Conservation (phyloP, 2,113 vertebrate species). For the Thamnaconus septentrionalis region DNA sequence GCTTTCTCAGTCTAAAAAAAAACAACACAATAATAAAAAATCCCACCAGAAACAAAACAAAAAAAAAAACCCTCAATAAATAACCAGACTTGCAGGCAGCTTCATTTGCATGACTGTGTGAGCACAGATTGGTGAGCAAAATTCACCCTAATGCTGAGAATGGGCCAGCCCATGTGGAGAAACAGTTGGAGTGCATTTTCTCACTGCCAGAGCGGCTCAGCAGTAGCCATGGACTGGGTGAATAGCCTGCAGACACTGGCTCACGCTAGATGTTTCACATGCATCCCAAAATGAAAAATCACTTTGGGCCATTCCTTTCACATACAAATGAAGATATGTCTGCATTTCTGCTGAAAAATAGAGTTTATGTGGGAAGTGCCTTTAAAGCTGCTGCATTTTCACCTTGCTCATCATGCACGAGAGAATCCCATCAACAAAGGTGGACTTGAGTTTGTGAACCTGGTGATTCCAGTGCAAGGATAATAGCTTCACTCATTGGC, state of each 20-base stretch:
- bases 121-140: constrained; percentile 18
- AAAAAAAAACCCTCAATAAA: constrained; percentile 3
- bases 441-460: constrained; percentile 92
- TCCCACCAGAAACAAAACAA: background rate
- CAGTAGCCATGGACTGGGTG: constrained; percentile 3
- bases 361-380: background rate
- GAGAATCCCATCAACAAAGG: constrained; percentile 86
- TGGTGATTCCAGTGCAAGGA: constrained; percentile 44
- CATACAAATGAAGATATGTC: no score
- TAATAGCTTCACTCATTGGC: background rate
- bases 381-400: constrained; percentile 13
- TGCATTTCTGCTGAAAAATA: no score
- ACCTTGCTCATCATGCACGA: constrained; percentile 83
- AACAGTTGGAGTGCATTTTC: background rate
- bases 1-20: background rate
- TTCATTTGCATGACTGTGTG: constrained; percentile 37
- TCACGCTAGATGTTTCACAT: constrained; percentile 3
- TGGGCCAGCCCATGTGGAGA: background rate
- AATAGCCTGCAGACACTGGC: background rate
- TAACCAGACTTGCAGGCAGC: constrained; percentile 17
- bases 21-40: background rate
- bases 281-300: background rate
- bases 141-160: constrained; percentile 7
- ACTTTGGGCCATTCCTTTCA: background rate
- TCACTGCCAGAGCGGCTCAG: constrained; percentile 4